A percentile compares a stretch with the other conserved stretches of the same genome.
Conservation (phyloP, 2,113 vertebrate genomes). For the Bubalus kerabau region DNA sequence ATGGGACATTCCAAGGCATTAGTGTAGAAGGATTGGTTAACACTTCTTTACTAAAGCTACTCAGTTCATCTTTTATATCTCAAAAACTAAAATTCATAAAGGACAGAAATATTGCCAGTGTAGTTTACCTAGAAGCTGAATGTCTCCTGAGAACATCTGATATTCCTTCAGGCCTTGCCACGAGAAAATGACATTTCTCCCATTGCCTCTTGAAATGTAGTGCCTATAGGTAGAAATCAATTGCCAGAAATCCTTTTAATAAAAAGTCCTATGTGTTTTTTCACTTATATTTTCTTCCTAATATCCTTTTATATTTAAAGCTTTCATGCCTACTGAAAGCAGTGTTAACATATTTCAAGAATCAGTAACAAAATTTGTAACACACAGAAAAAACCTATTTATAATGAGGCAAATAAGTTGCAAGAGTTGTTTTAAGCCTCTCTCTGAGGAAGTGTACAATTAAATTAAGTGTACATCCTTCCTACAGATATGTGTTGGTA, state of each 20-base stretch:
- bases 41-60: background rate
- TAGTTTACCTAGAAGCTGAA: background rate
- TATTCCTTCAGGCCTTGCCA: background rate
- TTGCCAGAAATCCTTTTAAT: background rate
- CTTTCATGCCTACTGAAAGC: conserved; percentile 8
- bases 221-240: background rate
- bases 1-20: background rate
- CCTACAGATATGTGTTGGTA: background rate
- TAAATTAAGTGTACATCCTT: background rate
- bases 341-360: background rate
- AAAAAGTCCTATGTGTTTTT: background rate
- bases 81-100: background rate
- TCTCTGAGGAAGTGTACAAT: background rate
- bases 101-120: background rate
- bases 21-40: background rate
- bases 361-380: background rate
- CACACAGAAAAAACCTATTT: background rate
- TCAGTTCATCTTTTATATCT: conserved; percentile 32
- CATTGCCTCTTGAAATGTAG: background rate
- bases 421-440: background rate
- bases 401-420: background rate
- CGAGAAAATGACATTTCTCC: background rate
- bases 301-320: background rate
- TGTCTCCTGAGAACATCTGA: background rate
- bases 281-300: background rate